Base-by-base conservation (phyloP, 2,888 invertebrate species). In the Atethmia centrago region DNA sequence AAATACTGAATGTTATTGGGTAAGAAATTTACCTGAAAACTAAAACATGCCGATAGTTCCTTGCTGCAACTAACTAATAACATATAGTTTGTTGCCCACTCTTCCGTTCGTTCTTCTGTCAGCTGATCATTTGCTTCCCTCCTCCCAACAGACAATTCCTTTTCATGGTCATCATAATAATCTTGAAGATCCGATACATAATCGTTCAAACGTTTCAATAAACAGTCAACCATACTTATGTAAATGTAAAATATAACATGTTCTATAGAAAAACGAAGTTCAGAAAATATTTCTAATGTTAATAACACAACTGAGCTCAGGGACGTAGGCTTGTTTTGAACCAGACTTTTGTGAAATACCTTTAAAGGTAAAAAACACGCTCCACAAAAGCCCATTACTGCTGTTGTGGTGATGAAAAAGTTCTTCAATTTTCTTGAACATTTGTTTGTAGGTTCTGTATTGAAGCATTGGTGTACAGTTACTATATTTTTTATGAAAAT, bases 11-110 rank as follows among this genome's bases (percentile, higher is more conserved):
- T 40, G 2, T 42, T 19, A 19, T 25, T 19, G n/a, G n/a, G n/a
- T n/a, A n/a, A 25, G 10, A 19, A 45, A 28, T 7, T 14, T 56
- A 74, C 74, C 74, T 74, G 74, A 56, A 74, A 55, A 67, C 67
- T 76, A 19, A 75, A 76, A 28, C 74, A 75, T 2, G 42, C n/a
- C 14, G 77, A 66, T 25, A 74, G 36, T 36, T 40, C 45, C 36
- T 66, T 74, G 36, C 74, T 75, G 25, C 74, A 65, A 45, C 16
- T 10, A 9, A 76, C 77, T 53, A 76, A 40, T n/a, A 66, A 67
- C 40, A 74, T 47, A 25, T 76, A 74, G n/a, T 74, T 66, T 8
- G 45, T 66, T 14, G 67, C 67, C 74, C 74, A 74, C 16, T 76
- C 51, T 45, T 66, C 36, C 12, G 21, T 40, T n/a, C 19, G 77